Conservation (phyloP, 2,888 invertebrate genomes). For the Amitus sp. region DNA sequence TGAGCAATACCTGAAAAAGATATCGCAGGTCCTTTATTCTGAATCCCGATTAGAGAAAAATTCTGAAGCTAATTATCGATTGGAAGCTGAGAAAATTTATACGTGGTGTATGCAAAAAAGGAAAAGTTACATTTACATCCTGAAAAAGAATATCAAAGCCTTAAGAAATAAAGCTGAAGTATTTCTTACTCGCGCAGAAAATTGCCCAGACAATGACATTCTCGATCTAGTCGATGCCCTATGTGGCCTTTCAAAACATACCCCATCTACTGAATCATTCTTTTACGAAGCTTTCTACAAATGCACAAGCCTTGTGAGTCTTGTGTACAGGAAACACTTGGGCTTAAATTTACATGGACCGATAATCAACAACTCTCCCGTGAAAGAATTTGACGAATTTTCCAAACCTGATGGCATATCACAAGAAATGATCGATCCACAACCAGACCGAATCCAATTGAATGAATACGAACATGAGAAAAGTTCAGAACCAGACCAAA, state of each 20-base stretch:
- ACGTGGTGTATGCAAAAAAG: slow-evolving; percentile 1
- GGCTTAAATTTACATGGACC: too few species aligned
- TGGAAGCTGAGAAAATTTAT: slow-evolving; percentile 5
- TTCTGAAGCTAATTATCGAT: too few species aligned
- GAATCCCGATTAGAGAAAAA: too few species aligned
- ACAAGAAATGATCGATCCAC: too few species aligned
- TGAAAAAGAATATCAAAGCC: background rate
- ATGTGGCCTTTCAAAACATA: slow-evolving; percentile 7
- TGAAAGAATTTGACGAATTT: too few species aligned
- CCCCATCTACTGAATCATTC: slow-evolving; percentile 1
- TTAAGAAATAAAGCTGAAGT: slow-evolving; percentile 3
- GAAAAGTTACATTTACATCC: background rate
- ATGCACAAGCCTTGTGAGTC: background rate
- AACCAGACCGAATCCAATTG: too few species aligned
- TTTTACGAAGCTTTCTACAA: slow-evolving; percentile 2
- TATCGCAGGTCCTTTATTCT: too few species aligned
- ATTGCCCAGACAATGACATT: background rate
- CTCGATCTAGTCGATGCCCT: background rate
- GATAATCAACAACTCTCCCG: too few species aligned
- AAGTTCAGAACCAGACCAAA: too few species aligned
- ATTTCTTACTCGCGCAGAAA: background rate
- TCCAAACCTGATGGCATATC: too few species aligned
- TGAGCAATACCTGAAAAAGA: too few species aligned
- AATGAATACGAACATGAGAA: background rate
- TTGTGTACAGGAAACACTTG: background rate